A percentile compares a stretch with the other conserved stretches of the same genome.
Conservation (phyloP, 1,140 invertebrate species). For the Heterodera schachtii region DNA sequence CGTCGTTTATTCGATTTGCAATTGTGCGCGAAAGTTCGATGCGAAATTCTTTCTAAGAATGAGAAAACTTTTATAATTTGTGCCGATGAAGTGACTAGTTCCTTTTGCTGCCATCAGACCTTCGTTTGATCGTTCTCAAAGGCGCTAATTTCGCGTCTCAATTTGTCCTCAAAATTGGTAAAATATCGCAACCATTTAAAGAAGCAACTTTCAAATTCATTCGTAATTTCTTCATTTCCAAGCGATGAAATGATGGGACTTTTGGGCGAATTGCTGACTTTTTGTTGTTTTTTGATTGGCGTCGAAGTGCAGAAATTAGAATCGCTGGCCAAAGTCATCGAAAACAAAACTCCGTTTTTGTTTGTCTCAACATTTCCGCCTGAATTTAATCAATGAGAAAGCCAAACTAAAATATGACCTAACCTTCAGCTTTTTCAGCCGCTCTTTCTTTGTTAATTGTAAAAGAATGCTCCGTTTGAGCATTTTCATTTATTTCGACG, state of each 20-base stretch:
- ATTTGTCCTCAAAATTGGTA: neutral
- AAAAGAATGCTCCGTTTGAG: too few relatives aligned
- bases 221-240: neutral
- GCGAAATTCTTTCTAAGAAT: constrained; percentile 23
- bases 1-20: constrained; percentile 22
- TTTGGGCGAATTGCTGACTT: neutral
- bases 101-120: neutral
- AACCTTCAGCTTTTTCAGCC: neutral
- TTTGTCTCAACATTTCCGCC: neutral
- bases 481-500: too few relatives aligned
- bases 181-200: constrained; percentile 3
- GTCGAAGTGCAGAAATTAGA: neutral
- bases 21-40: constrained; percentile 17
- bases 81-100: neutral
- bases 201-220: neutral
- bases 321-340: neutral
- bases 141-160: neutral
- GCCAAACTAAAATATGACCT: constrained; percentile 1
- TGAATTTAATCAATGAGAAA: too few relatives aligned
- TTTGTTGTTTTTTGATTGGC: neutral
- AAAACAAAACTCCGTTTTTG: neutral
- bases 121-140: neutral
- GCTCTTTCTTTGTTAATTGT: too few relatives aligned
- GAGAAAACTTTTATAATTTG: neutral
- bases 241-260: neutral